These are phyloP conservation scores for Erethizon dorsatum DNA, from an alignment of 2,797 vertebrate genomes.

Conservation along the genomic window DNA sequence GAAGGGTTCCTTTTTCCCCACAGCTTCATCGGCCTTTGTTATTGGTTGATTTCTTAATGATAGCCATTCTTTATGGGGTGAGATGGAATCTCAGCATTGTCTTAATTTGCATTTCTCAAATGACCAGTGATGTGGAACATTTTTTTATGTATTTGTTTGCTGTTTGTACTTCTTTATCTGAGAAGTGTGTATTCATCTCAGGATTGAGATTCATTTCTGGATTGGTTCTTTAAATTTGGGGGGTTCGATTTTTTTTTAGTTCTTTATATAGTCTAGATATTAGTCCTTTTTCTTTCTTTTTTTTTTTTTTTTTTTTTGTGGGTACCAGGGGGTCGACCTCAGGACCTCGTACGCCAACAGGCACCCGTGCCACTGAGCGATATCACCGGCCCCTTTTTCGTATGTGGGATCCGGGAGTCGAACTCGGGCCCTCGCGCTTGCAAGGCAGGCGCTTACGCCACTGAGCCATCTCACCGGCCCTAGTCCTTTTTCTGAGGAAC, in stretches of 20 bases:
- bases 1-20: background rate
- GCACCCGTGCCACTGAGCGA: too few relatives aligned
- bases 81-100: background rate
- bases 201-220: background rate
- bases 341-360: too few relatives aligned
- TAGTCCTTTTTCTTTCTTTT: background rate
- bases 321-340: too few relatives aligned
- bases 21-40: background rate
- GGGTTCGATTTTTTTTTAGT: background rate
- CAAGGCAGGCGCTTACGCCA: too few relatives aligned
- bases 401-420: too few relatives aligned
- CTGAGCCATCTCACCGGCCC: too few relatives aligned
- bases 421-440: too few relatives aligned
- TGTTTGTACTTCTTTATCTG: background rate
- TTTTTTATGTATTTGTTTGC: background rate
- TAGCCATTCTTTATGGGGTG: background rate
- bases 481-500: background rate
- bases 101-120: background rate
- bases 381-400: too few relatives aligned
- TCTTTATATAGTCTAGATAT: background rate
- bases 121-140: background rate
- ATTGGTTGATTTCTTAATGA: background rate
- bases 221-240: background rate
- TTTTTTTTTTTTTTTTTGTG: too few relatives aligned
- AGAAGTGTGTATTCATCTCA: background rate